A percentile compares a stretch with the other conserved stretches of the same genome.
phyloP scores from a whole-genome alignment of 2,113 vertebrate species.

The Paramisgurnus dabryanus region DNA sequence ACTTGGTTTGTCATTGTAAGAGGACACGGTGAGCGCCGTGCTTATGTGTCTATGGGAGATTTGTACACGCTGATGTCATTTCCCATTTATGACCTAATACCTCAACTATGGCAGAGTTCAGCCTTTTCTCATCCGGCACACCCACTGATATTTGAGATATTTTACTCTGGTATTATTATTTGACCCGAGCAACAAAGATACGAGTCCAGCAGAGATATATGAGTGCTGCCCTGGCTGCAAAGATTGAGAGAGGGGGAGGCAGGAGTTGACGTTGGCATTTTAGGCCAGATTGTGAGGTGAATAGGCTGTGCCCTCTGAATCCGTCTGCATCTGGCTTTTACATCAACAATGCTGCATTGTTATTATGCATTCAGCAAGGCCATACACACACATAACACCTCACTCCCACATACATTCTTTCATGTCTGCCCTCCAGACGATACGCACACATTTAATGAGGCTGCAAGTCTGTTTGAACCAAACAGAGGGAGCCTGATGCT shows the following conservation, averaged over 20 bases:
- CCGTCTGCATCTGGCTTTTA: constrained; percentile 39
- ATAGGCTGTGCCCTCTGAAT: constrained; percentile 30
- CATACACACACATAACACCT: constrained; percentile 29
- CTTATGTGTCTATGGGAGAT: background rate
- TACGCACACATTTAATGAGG: constrained; percentile 33
- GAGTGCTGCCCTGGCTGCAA: background rate
- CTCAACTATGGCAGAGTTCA: constrained; percentile 16
- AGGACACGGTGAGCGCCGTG: constrained; percentile 4
- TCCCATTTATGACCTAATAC: constrained; percentile 12
- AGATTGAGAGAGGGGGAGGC: constrained; percentile 4
- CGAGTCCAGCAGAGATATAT: background rate
- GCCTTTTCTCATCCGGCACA: background rate
- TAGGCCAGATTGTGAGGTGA: constrained; percentile 10
- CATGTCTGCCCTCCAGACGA: constrained; percentile 39
- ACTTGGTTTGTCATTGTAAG: constrained; percentile 12
- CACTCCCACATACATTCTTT: constrained; percentile 35
- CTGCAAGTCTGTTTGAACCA: constrained; percentile 31
- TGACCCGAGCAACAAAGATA: constrained; percentile 32
- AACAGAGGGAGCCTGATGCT: background rate
- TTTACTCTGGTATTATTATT: background rate
- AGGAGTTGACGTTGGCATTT: constrained; percentile 25
- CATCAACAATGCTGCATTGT: constrained; percentile 58
- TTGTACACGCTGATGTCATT: background rate
- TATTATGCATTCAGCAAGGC: constrained; percentile 64
- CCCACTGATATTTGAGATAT: background rate